phyloP scores from a whole-genome alignment of 2,888 invertebrate species.

The Mylabris sibirica region DNA sequence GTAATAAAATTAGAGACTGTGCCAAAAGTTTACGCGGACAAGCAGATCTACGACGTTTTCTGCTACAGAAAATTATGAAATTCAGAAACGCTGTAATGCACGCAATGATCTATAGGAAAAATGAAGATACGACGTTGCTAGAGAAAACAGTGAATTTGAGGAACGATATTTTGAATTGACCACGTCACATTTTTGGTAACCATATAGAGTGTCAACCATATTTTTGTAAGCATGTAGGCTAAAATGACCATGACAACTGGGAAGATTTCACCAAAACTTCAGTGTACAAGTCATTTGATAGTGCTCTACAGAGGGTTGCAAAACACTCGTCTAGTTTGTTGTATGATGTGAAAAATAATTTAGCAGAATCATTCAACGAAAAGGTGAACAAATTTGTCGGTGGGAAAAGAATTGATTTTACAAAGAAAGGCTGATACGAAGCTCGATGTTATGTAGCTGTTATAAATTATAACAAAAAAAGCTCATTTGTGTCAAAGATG shows the following conservation, averaged over 20 bases:
- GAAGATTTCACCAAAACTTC: background rate
- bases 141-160: too few relatives aligned
- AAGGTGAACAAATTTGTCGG: constrained; percentile 43
- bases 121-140: too few relatives aligned
- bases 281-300: constrained; percentile 1
- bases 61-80: background rate
- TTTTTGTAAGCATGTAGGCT: background rate
- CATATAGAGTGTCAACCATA: background rate
- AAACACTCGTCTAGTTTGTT: constrained; percentile 37
- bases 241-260: background rate
- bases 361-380: constrained; percentile 50
- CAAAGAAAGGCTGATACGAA: constrained; percentile 46
- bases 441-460: constrained; percentile 49
- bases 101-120: background rate
- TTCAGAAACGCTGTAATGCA: background rate
- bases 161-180: background rate
- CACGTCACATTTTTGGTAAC: constrained; percentile 10
- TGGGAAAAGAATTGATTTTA: constrained; percentile 17
- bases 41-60: background rate
- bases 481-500: constrained; percentile 11
- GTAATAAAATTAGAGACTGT: constrained; percentile 16
- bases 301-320: constrained; percentile 15
- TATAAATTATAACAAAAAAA: constrained; percentile 44
- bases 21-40: background rate
- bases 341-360: constrained; percentile 45